Evolutionary conservation across 1,140 invertebrate species (phyloP).

Genomic region (Drosophila punjabiensis): DNA sequence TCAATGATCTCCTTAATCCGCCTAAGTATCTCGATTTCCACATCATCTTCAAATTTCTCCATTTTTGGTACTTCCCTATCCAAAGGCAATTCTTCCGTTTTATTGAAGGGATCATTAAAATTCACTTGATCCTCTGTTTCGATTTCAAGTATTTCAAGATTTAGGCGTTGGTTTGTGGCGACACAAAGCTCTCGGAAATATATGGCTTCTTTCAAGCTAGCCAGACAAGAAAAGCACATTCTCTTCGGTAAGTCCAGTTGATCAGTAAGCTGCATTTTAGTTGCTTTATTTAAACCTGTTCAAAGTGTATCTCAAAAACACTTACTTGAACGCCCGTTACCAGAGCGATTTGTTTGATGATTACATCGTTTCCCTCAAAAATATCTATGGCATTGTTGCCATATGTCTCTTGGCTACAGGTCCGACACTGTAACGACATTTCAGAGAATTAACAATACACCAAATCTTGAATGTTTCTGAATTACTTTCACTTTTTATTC

Average conservation of each 20-base stretch:
- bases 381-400: slow-evolving; percentile 11
- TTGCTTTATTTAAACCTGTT: neutral
- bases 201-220: slow-evolving; percentile 35
- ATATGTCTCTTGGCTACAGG: slow-evolving; percentile 21
- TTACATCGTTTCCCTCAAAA: slow-evolving; percentile 13
- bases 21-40: neutral
- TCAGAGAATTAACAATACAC: neutral
- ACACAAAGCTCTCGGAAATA: slow-evolving; percentile 46
- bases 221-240: slow-evolving; percentile 38
- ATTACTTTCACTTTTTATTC: slow-evolving; percentile 7
- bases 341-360: slow-evolving; percentile 27
- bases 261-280: slow-evolving; percentile 26
- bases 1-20: neutral
- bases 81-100: neutral
- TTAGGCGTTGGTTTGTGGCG: slow-evolving; percentile 10
- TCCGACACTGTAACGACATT: slow-evolving; percentile 42
- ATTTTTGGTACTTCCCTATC: neutral
- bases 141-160: neutral
- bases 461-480: neutral
- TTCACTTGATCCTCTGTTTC: neutral
- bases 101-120: neutral
- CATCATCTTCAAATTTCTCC: neutral
- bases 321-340: slow-evolving; percentile 49
- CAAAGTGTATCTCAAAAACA: neutral
- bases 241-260: slow-evolving; percentile 12